Evolutionary conservation across 2,113 vertebrate species (phyloP).

Genomic region (Psittacara wagleri): DNA sequence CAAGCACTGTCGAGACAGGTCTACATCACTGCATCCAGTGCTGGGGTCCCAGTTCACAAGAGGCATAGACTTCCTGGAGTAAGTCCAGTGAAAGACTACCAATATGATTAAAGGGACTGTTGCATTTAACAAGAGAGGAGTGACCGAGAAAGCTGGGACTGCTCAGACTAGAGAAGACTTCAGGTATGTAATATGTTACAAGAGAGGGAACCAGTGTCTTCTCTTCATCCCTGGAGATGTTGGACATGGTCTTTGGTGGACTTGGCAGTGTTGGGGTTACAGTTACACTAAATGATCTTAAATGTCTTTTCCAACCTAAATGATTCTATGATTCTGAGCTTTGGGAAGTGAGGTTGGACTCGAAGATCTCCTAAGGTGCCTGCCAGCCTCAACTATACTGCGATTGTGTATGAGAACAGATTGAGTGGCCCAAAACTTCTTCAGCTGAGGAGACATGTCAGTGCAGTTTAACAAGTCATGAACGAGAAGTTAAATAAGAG

Average conservation of each 20-base stretch:
- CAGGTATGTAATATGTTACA: not conserved
- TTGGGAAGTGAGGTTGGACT: not conserved
- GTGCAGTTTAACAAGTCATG: not conserved
- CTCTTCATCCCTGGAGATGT: not conserved
- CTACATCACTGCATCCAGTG: not conserved
- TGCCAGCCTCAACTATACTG: not conserved
- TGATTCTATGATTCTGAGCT: not conserved
- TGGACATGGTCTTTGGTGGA: not conserved
- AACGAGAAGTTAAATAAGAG: not conserved
- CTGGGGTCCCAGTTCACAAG: not conserved
- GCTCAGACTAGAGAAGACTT: not conserved
- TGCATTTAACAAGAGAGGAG: accelerated
- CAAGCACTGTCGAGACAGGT: not conserved
- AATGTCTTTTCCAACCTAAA: not conserved
- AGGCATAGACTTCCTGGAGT: no score
- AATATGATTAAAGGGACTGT: not conserved
- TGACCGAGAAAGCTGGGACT: not conserved
- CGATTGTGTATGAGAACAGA: not conserved
- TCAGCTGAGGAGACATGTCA: not conserved
- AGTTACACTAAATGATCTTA: not conserved
- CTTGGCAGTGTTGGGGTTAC: not conserved
- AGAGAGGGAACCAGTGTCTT: not conserved
- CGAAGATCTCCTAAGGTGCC: not conserved
- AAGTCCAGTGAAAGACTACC: not conserved
- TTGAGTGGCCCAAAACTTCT: not conserved